Conservation (phyloP, 2,113 vertebrate species). For the Saimiri boliviensis region DNA sequence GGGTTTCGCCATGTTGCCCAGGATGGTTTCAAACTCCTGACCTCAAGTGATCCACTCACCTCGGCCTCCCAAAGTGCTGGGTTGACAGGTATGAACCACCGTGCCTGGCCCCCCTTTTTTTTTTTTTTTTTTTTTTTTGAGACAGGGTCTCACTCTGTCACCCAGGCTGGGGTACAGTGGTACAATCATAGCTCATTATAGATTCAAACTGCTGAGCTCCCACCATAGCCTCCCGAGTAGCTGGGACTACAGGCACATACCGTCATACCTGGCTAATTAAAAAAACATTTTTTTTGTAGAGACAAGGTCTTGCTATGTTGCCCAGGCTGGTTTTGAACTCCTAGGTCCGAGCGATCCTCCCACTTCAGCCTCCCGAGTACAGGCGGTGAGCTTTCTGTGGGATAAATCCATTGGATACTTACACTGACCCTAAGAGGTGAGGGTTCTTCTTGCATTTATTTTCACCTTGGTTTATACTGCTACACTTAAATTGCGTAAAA, state of each 20-base stretch:
- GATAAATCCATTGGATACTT: neutral
- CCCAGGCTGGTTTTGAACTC: too few species aligned
- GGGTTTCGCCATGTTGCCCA: neutral
- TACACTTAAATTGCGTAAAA: neutral
- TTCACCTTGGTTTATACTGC: neutral
- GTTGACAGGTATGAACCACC: neutral
- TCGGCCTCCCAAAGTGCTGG: neutral
- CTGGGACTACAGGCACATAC: too few species aligned
- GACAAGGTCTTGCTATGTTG: too few species aligned
- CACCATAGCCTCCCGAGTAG: too few species aligned
- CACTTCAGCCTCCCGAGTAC: too few species aligned
- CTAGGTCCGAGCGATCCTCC: too few species aligned
- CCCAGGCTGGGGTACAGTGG: too few species aligned
- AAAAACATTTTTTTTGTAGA: too few species aligned
- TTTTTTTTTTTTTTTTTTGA: neutral
- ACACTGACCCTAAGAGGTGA: neutral
- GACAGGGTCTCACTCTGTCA: too few species aligned
- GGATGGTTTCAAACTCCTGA: neutral
- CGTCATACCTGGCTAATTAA: too few species aligned
- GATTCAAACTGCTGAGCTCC: too few species aligned
- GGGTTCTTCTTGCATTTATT: neutral
- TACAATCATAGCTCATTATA: too few species aligned
- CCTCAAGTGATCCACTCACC: neutral
- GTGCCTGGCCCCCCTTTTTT: fast-evolving
- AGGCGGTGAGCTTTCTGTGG: neutral